Conservation (phyloP, 2,888 invertebrate genomes). For the Drosophila macrospina region DNA sequence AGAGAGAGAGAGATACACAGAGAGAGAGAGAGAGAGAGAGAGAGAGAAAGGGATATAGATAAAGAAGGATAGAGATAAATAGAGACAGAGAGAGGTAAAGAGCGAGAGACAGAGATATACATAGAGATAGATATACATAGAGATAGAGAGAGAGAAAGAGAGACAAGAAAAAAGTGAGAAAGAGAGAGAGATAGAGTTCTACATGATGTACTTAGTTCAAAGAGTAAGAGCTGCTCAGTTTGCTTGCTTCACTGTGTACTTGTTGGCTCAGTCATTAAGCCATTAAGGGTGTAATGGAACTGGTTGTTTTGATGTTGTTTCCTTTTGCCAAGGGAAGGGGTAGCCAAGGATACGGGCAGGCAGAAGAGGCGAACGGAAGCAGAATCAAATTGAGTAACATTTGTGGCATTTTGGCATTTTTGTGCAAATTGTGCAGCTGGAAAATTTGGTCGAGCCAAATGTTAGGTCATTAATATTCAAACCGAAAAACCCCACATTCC, state of each 20-base stretch:
- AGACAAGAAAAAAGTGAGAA: not conserved
- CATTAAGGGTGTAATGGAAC: conserved; percentile 51
- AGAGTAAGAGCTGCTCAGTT: conserved; percentile 74
- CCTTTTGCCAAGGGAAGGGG: conserved; percentile 16
- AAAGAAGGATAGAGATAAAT: no score
- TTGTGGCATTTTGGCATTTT: conserved; percentile 59
- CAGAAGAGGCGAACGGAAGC: conserved; percentile 17
- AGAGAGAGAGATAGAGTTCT: conserved; percentile 19
- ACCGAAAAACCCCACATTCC: conserved; percentile 43
- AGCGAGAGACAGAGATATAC: not conserved
- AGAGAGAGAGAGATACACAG: not conserved
- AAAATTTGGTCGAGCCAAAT: conserved; percentile 61
- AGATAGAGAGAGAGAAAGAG: not conserved
- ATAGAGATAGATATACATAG: no score
- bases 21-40: no score
- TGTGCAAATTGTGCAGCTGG: conserved; percentile 50
- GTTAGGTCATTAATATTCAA: conserved; percentile 77
- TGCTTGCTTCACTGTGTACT: conserved; percentile 74
- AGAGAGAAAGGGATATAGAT: no score
- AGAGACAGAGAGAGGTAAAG: not conserved
- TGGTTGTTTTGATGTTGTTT: conserved; percentile 56
- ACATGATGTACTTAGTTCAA: conserved; percentile 49
- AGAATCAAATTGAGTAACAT: conserved; percentile 76
- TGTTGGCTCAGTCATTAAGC: conserved; percentile 78
- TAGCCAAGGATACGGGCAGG: conserved; percentile 40